Evolutionary conservation across 2,888 invertebrate genomes (phyloP), one percentile per base, ranked within the genome.

Genomic region (Strigamia maritima): DNA sequence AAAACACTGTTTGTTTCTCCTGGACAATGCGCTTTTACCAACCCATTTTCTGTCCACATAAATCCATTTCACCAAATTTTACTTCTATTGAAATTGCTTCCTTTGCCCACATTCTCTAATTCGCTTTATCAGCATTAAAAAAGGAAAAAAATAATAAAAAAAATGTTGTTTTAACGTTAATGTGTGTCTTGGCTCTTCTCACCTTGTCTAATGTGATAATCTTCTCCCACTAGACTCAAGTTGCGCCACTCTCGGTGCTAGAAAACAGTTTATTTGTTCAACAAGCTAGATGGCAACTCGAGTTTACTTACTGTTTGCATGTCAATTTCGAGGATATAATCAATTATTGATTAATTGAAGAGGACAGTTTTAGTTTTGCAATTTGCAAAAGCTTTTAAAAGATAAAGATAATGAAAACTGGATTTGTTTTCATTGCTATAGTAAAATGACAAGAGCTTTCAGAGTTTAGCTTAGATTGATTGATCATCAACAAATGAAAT

Each of bases 61-160:
- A 70, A 70, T 70, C 70, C 70, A 70, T 19, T 22, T 54, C 54
- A 54, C 54, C 54, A 54, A 54, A 54, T 54, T 54, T 54, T 19
- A 54, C 54, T 54, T 19, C 54, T 22, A 54, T 54, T 54, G 54
- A 3, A n/a, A 54, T 54, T 54, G 19, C n/a, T 19, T 22, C 22
- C 54, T 8, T 4, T 35, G 6, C 44, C 44, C 44, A 1, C 1
- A 16, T 35, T 35, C 35, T 35, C 10, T n/a, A 44, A 44, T 54
- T 54, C 19, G 19, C 19, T 54, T 54, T 54, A 54, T 54, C 54
- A 19, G 54, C 54, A 54, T 54, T 54, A 54, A 54, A 22, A 4
- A 6, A 0, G 19, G 7, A 4, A 6, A 0, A 54, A 0, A 16
- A n/a, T 3, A 44, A n/a, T 0, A 3, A 14, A 44, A 44, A 49